These are phyloP conservation scores for Piscicola geometra DNA, from an alignment of 2,888 invertebrate species.

Conservation along the genomic window DNA sequence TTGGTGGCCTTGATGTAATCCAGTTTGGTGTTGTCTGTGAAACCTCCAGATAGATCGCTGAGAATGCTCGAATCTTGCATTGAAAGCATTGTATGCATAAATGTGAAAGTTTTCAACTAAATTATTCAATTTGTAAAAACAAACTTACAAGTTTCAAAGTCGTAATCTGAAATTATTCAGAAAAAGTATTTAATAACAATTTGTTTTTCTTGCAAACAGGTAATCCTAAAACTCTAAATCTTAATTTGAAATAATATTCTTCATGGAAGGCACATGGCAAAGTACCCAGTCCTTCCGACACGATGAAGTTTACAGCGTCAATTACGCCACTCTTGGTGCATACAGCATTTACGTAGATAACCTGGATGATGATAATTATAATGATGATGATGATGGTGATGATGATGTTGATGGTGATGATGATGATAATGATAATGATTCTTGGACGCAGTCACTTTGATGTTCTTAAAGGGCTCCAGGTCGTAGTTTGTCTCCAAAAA, in stretches of 20 bases:
- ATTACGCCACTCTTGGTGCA: constrained; percentile 52
- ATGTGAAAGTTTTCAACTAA: not conserved
- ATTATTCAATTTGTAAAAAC: not conserved
- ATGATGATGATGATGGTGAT: not conserved
- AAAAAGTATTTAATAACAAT: not conserved
- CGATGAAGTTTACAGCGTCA: constrained; percentile 53
- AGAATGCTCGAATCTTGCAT: constrained; percentile 18
- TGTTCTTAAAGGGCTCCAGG: constrained; percentile 49
- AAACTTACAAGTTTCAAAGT: constrained; percentile 27
- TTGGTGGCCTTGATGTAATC: not conserved
- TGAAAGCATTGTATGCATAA: not conserved
- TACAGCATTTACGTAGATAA: constrained; percentile 43
- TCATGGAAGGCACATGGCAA: no score
- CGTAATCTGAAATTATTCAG: constrained; percentile 17
- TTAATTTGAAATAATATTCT: no score
- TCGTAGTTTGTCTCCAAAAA: constrained; percentile 46
- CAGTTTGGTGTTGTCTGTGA: not conserved
- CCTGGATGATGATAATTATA: constrained; percentile 19
- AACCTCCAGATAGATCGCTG: constrained; percentile 6
- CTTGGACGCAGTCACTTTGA: constrained; percentile 50
- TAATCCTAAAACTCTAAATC: no score
- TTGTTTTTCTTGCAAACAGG: no score
- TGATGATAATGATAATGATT: not conserved
- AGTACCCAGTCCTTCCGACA: constrained; percentile 54
- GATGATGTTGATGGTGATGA: not conserved